Evolutionary conservation across 2,797 vertebrate genomes (phyloP).

Genomic region (Takifugu rubripes): DNA sequence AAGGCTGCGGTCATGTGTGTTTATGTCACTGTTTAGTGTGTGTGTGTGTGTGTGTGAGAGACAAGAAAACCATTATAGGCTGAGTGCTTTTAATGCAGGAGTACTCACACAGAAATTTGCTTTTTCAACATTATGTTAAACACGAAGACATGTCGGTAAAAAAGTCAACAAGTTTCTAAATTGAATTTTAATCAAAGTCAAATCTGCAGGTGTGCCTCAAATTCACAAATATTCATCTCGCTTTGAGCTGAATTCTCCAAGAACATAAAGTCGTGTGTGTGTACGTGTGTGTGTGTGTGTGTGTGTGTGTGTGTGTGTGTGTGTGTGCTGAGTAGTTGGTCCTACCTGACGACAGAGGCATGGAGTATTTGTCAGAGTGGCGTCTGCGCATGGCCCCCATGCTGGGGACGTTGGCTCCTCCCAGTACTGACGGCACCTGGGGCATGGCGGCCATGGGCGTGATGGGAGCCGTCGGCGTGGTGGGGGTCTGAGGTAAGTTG

Average conservation of each 20-base stretch:
- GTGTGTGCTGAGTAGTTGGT: constrained; percentile 39
- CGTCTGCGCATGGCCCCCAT: constrained; percentile 98
- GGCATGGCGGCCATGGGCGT: constrained; percentile 97
- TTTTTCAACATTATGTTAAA: constrained; percentile 24
- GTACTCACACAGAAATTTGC: constrained; percentile 17
- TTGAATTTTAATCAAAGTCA: constrained; percentile 8
- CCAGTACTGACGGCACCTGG: constrained; percentile 97
- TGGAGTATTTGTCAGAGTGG: constrained; percentile 98
- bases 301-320: not conserved
- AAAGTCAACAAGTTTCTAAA: constrained; percentile 11
- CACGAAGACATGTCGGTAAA: constrained; percentile 13
- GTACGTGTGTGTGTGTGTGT: not conserved
- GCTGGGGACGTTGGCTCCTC: constrained; percentile 93
- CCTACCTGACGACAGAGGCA: constrained; percentile 96
- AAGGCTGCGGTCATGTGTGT: constrained; percentile 13
- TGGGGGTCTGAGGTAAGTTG: constrained; percentile 98
- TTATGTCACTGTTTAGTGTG: not conserved
- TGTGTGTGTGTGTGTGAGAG: constrained; percentile 2
- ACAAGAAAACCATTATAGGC: constrained; percentile 16
- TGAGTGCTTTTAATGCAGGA: constrained; percentile 25
- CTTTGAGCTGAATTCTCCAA: too few relatives aligned
- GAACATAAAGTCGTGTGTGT: not conserved
- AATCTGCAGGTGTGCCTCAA: constrained; percentile 3
- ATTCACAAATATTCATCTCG: too few relatives aligned
- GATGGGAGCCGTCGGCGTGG: constrained; percentile 95